Conservation (phyloP, 1,140 invertebrate genomes). For the Sitobion miscanthi region DNA sequence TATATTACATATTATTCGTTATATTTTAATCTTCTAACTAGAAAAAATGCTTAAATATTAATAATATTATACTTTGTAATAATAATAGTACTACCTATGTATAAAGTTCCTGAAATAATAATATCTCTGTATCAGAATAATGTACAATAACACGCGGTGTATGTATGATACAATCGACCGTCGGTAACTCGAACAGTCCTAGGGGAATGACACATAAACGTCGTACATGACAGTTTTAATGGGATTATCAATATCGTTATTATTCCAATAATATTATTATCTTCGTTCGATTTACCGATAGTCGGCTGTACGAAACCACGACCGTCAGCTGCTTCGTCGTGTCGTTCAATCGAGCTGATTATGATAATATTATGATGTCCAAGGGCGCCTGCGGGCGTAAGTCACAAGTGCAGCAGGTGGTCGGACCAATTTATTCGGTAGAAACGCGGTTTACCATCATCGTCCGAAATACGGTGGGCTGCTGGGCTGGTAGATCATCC, state of each 20-base stretch:
- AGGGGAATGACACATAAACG: neutral
- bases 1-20: neutral
- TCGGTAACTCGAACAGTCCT: neutral
- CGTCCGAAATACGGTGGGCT: neutral
- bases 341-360: neutral
- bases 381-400: neutral
- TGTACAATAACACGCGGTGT: neutral
- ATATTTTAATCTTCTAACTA: neutral
- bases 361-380: neutral
- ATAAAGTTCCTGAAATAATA: neutral
- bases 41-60: neutral
- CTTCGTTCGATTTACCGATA: neutral
- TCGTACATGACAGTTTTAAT: neutral
- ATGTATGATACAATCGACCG: neutral
- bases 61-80: neutral
- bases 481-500: neutral
- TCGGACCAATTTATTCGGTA: neutral
- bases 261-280: neutral
- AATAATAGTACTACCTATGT: neutral
- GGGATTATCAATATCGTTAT: neutral
- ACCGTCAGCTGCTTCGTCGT: neutral
- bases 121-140: neutral
- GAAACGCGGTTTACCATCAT: neutral
- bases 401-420: neutral
- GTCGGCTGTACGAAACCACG: neutral